These are phyloP conservation scores for Paguma larvata DNA, from an alignment of 2,797 vertebrate species.

Conservation along the genomic window DNA sequence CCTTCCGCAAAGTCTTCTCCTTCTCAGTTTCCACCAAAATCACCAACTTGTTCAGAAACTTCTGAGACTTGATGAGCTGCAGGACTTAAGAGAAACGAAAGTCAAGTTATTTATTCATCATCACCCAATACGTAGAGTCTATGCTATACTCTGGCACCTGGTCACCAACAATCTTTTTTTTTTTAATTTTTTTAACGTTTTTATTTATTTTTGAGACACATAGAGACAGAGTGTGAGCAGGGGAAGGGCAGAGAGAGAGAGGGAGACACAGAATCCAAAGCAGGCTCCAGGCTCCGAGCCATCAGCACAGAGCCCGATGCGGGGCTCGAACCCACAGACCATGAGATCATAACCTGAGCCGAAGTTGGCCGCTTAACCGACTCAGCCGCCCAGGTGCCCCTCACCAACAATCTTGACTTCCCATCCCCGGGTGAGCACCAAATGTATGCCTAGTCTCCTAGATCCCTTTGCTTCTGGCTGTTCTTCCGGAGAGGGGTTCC, in stretches of 20 bases:
- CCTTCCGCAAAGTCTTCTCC: constrained; percentile 95
- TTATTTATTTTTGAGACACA: too few relatives aligned
- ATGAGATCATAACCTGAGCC: too few relatives aligned
- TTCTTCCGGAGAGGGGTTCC: not conserved
- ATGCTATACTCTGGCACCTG: not conserved
- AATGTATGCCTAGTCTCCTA: not conserved
- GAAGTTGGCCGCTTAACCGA: too few relatives aligned
- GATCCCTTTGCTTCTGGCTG: not conserved
- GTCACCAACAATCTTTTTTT: not conserved
- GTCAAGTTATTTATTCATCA: not conserved
- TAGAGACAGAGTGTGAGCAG: too few relatives aligned
- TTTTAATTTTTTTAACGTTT: too few relatives aligned
- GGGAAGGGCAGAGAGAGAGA: too few relatives aligned
- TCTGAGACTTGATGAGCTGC: constrained; percentile 98
- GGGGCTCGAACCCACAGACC: too few relatives aligned
- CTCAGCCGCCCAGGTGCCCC: too few relatives aligned
- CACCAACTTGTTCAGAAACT: constrained; percentile 94
- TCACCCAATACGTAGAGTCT: rapidly evolving
- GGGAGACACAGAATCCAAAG: too few relatives aligned
- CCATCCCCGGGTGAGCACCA: not conserved
- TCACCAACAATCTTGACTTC: not conserved
- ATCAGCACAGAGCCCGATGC: too few relatives aligned
- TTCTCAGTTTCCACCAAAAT: constrained; percentile 96
- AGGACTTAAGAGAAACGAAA: constrained; percentile 90
- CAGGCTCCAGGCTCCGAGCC: too few relatives aligned